A percentile compares a stretch with the other conserved stretches of the same genome.
Conservation (phyloP, 2,113 vertebrate species). For the Arvicanthis niloticus region DNA sequence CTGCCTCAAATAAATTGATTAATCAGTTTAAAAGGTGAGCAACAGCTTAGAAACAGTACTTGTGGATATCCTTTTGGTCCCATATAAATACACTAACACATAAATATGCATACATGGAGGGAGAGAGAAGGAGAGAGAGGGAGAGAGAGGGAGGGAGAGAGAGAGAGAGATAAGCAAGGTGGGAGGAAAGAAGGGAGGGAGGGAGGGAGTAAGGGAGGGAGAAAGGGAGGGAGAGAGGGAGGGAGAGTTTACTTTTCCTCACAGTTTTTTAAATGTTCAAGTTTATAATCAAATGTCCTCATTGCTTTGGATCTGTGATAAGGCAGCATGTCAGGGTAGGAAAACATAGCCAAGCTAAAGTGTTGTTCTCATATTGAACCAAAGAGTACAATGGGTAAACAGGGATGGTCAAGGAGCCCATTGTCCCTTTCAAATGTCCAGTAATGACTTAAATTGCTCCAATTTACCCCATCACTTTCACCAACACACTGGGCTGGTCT, state of each 20-base stretch:
- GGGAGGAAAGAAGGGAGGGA: background rate
- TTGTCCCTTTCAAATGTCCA: background rate
- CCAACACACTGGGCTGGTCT: background rate
- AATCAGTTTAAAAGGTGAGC: background rate
- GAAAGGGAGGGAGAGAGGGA: no score
- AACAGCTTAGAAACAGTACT: background rate
- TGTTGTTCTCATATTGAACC: background rate
- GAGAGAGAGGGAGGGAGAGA: no score
- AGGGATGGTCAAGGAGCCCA: background rate
- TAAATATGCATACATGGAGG: background rate
- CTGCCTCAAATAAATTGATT: background rate
- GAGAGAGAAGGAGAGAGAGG: background rate
- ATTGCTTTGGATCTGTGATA: background rate
- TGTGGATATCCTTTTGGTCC: background rate
- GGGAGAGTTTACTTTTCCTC: background rate
- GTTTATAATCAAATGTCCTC: background rate
- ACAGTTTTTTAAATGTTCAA: background rate
- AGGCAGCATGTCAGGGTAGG: background rate
- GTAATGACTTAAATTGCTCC: background rate
- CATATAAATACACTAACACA: background rate
- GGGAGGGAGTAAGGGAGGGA: no score
- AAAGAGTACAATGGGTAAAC: background rate
- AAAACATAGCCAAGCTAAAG: background rate
- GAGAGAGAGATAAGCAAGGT: no score
- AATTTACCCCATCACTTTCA: background rate